Percentiles rank a stretch among this genome's conserved stretches.
Evolutionary conservation across 2,888 invertebrate species (phyloP).

Genomic region (Mimachlamys varia): DNA sequence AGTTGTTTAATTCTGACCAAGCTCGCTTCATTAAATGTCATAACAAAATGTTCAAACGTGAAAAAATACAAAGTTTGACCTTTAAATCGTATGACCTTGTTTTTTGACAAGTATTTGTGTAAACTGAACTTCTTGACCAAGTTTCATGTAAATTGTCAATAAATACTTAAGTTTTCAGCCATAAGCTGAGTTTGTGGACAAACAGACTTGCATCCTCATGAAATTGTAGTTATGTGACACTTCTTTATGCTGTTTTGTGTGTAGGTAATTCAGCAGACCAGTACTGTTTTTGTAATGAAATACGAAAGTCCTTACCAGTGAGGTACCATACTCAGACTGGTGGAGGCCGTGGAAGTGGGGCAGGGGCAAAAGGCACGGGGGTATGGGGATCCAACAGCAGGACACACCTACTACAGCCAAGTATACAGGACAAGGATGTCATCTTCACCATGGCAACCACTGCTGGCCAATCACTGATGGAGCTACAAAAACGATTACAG

Average conservation of each 20-base stretch:
- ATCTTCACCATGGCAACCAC: slow-evolving; percentile 70
- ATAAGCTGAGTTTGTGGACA: too few species aligned
- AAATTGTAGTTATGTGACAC: too few species aligned
- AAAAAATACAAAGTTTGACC: too few species aligned
- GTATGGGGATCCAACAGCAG: slow-evolving; percentile 47
- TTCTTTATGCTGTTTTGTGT: slow-evolving; percentile 41
- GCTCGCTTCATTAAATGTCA: too few species aligned
- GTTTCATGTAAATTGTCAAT: too few species aligned
- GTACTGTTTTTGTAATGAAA: slow-evolving; percentile 64
- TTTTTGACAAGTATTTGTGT: too few species aligned
- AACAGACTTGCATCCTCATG: too few species aligned
- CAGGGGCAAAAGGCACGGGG: slow-evolving; percentile 40
- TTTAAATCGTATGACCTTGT: too few species aligned
- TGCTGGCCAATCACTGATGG: slow-evolving; percentile 68
- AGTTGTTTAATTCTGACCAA: too few species aligned
- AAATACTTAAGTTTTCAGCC: too few species aligned
- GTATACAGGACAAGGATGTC: slow-evolving; percentile 70
- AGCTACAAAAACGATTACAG: slow-evolving; percentile 74
- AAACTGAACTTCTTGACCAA: too few species aligned
- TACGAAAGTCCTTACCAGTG: slow-evolving; percentile 66
- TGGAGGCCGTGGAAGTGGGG: slow-evolving; percentile 38
- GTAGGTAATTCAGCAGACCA: slow-evolving; percentile 73
- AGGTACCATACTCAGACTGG: slow-evolving; percentile 56
- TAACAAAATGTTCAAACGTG: too few species aligned
- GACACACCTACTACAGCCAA: slow-evolving; percentile 58